Evolutionary conservation across 1,140 invertebrate genomes (phyloP).

Genomic region (Branchinecta lindahli): DNA sequence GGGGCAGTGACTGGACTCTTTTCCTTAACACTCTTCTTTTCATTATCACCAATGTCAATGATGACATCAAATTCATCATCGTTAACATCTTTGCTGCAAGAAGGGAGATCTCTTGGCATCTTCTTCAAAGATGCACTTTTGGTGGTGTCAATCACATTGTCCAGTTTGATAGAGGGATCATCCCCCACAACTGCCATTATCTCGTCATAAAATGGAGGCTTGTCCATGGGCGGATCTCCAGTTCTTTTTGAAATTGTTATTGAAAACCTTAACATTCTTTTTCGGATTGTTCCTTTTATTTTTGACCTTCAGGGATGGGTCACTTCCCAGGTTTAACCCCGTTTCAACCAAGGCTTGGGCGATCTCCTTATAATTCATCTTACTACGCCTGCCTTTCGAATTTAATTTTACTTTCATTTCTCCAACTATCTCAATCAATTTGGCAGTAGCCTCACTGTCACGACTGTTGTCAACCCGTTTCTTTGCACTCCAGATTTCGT

Average conservation of each 20-base stretch:
- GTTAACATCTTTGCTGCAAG: too few relatives aligned
- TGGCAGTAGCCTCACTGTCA: background rate
- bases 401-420: background rate
- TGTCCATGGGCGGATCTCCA: conserved; percentile 8
- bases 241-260: conserved; percentile 5
- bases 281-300: conserved; percentile 14
- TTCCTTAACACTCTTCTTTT: too few relatives aligned
- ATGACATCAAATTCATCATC: too few relatives aligned
- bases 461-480: too few relatives aligned
- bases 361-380: conserved; percentile 9
- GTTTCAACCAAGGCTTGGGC: background rate
- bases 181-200: background rate
- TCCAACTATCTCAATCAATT: conserved; percentile 1
- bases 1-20: too few relatives aligned
- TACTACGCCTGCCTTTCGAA: background rate
- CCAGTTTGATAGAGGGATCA: background rate
- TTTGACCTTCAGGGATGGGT: background rate
- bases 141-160: too few relatives aligned
- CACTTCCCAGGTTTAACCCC: background rate
- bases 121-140: too few relatives aligned
- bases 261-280: background rate
- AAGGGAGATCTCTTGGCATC: too few relatives aligned
- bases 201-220: conserved; percentile 10
- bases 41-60: too few relatives aligned
- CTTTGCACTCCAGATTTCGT: too few relatives aligned